These are phyloP conservation scores for Bufo gargarizans DNA, from an alignment of 2,113 vertebrate species.

Conservation along the genomic window DNA sequence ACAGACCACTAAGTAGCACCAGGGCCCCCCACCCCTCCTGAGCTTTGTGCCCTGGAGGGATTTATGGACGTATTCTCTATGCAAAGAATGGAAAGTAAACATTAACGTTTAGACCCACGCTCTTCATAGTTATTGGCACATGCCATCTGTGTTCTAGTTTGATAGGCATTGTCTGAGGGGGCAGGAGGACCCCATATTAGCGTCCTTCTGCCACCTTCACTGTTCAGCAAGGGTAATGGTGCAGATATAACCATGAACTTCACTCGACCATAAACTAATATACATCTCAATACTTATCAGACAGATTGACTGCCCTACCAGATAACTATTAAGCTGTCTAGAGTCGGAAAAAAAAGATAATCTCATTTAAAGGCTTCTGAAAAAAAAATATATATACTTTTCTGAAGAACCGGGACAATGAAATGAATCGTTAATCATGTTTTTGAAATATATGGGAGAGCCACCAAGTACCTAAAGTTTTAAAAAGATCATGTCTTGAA, in stretches of 20 bases:
- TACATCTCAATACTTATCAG: not conserved
- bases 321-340: not conserved
- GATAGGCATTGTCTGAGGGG: slow-evolving; percentile 14
- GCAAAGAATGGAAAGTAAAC: slow-evolving; percentile 42
- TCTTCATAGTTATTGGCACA: slow-evolving; percentile 67
- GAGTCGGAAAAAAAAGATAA: not conserved
- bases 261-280: slow-evolving; percentile 49
- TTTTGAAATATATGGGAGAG: not conserved
- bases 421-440: not conserved
- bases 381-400: not conserved
- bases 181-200: not conserved
- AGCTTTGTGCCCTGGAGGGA: slow-evolving; percentile 59
- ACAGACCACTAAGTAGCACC: slow-evolving; percentile 62
- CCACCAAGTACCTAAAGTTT: not conserved
- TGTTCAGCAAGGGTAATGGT: slow-evolving; percentile 22
- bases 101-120: slow-evolving; percentile 61
- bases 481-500: not conserved
- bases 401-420: not conserved
- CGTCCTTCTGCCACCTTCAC: too few relatives aligned
- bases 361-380: not conserved
- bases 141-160: slow-evolving; percentile 64
- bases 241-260: slow-evolving; percentile 50
- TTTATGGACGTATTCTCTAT: slow-evolving; percentile 67
- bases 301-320: not conserved
- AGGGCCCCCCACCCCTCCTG: slow-evolving; percentile 50